Conservation (phyloP, 2,113 vertebrate genomes). For the Tetrao urogallus region DNA sequence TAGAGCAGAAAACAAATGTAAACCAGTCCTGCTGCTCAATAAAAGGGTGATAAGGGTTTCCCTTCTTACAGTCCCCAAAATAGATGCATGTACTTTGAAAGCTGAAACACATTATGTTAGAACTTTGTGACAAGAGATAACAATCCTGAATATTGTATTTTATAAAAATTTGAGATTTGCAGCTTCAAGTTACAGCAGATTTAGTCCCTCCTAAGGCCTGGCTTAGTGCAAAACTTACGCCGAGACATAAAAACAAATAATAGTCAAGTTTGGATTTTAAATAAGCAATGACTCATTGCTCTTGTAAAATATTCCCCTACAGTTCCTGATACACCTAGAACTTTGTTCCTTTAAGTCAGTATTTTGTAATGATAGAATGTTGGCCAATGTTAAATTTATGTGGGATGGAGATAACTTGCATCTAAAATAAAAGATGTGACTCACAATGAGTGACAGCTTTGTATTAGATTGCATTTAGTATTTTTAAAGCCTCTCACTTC, state of each 20-base stretch:
- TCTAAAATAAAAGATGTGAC: slow-evolving; percentile 8
- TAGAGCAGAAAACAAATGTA: background rate
- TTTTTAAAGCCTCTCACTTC: background rate
- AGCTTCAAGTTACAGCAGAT: background rate
- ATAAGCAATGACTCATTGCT: background rate
- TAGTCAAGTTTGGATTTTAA: background rate
- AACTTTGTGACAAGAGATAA: background rate
- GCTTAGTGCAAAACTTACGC: background rate
- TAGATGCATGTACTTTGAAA: background rate
- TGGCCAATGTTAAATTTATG: background rate
- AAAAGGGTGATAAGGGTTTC: background rate
- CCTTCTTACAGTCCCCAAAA: background rate
- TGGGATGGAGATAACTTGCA: background rate
- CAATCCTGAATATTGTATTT: background rate
- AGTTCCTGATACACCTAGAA: background rate
- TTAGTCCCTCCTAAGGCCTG: background rate
- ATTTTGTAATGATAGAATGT: background rate
- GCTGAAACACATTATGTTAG: background rate
- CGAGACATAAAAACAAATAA: background rate
- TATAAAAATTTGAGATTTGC: background rate
- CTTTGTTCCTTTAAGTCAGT: background rate
- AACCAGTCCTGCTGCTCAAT: background rate
- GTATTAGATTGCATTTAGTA: background rate
- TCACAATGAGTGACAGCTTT: background rate
- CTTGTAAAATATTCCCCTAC: background rate